Evolutionary conservation across 2,888 invertebrate species (phyloP), one percentile per base, ranked within the genome.

Genomic region (Cheilosia scutellata): DNA sequence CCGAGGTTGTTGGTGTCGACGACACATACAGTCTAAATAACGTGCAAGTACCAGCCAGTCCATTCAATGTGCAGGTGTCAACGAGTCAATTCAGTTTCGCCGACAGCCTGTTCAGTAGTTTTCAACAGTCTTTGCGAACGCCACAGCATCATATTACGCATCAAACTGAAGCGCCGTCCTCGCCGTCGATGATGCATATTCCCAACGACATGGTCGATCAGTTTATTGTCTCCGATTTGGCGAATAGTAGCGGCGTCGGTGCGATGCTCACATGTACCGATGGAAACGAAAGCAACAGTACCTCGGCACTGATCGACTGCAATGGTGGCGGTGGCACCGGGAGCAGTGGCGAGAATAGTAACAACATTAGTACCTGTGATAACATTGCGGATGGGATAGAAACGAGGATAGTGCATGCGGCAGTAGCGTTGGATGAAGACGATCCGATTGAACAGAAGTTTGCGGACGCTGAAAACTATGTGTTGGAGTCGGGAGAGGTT

Each of bases 381-480:
- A 91, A 89, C 89, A 89, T 88, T 86, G 89, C 90, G 87, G 88
- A 88, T 87, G 89, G 87, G 88, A 78, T 72, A 68, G 76, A 80
- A 44, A 80, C 80, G 6, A 82, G 82, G 47, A 82, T 86, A 25
- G 86, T 76, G 68, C 86, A 86, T 72, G 82, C 71, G 25, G 47
- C 80, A 16, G 86, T 76, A 20, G 80, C 86, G 13, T 63, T 86
- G 9, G 92, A 92, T 44, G 94, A 93, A 76, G 94, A 93, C 70
- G 94, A 93, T 88, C 93, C 93, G 4, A 93, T 94, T 90, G 95
- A 95, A 91, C 95, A 95, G 89, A 93, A 95, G 88, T 95, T 96
- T 88, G 94, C 95, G 77, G 96, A 96, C 93, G 96, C 96, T n/a
- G 96, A 96, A 90, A 96, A 95, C 89, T 96, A 96, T 90, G 95